These are phyloP conservation scores for Tanytarsus gracilentus DNA, from an alignment of 2,888 invertebrate species.

Conservation along the genomic window DNA sequence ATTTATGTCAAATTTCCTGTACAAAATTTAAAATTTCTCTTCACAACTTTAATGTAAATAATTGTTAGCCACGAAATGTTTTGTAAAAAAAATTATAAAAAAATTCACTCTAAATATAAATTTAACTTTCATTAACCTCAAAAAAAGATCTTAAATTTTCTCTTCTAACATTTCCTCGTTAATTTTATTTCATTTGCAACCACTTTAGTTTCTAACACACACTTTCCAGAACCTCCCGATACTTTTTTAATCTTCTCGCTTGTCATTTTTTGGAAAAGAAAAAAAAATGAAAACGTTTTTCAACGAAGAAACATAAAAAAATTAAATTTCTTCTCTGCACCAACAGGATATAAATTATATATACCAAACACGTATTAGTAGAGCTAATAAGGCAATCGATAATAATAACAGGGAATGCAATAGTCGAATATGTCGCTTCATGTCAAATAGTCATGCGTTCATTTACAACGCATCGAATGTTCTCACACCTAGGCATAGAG, in stretches of 20 bases:
- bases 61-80: too few relatives aligned
- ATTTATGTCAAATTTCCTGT: too few relatives aligned
- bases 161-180: too few relatives aligned
- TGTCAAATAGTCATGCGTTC: conserved; percentile 1
- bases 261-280: not conserved
- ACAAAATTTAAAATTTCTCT: too few relatives aligned
- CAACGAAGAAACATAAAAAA: conserved; percentile 16
- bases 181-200: too few relatives aligned
- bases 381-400: conserved; percentile 22
- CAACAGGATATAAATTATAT: conserved; percentile 20
- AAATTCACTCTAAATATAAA: too few relatives aligned
- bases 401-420: conserved; percentile 24
- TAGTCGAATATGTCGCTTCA: conserved; percentile 22
- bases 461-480: not conserved
- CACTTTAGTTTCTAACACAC: too few relatives aligned
- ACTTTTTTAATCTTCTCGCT: conserved; percentile 25
- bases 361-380: conserved; percentile 27
- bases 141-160: too few relatives aligned
- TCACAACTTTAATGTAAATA: too few relatives aligned
- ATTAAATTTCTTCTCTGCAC: not conserved
- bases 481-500: not conserved
- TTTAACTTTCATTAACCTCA: too few relatives aligned
- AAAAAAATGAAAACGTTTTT: not conserved
- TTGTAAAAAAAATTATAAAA: too few relatives aligned
- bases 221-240: not conserved